Base-by-base conservation (phyloP, 2,888 invertebrate genomes). In the Drosophila conformis region DNA sequence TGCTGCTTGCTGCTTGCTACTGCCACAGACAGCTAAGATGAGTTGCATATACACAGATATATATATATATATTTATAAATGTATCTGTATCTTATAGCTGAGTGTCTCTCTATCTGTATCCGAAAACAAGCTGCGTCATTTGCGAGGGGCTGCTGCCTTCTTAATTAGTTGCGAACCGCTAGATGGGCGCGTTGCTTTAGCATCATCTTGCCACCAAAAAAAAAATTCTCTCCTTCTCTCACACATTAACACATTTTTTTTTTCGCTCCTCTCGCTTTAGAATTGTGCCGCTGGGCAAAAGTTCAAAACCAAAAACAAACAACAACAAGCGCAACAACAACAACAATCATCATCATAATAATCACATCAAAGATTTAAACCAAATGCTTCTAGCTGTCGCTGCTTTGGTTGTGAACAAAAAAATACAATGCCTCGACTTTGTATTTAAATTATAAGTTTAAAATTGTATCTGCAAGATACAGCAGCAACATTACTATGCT, bases 101-200 rank as follows among this genome's bases (percentile, higher is more conserved):
- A 64, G 61, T 68, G 49, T 62, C 38, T 46, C 38, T 80, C 57
- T 63, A 13, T 29, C 29, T 33, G 68, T 62, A 72, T 62, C 67
- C 63, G 42, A 75, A 80, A 76, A 71, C 76, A 73, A 66, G 82
- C 72, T 68, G 83, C 71, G 78, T 77, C 81, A 80, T 80, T 77
- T 80, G 78, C 51, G 58, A 61, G 69, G 51, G 25, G 10, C 57
- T 65, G 71, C 31, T 48, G 64, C 31, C 73, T 84, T 76, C 82
- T 87, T 89, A 89, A 85, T 85, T 85, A 89, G 85, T 85, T 87
- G 83, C 70, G 74, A 87, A 70, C 90, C 90, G 90, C 90, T 89
- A 86, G 71, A 67, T 64, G 76, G 79, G 76, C 70, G 69, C 70
- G 74, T 13, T 27, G 15, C 25, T 46, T 46, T 49, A 49, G n/a